phyloP scores from a whole-genome alignment of 2,888 invertebrate species.

The Acrobasis repandana region DNA sequence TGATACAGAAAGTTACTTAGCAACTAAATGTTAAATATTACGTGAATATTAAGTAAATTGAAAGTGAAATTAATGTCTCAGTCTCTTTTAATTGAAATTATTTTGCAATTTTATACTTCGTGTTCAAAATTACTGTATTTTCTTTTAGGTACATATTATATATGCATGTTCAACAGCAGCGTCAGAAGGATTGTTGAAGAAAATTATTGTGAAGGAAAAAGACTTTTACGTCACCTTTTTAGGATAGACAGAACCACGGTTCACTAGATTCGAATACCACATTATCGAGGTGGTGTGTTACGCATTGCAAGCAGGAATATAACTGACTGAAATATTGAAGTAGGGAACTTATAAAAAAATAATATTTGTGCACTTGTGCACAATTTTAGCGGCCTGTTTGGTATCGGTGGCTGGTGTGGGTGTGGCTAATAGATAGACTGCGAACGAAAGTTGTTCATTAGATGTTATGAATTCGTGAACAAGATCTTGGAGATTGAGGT shows the following conservation, averaged over 20 bases:
- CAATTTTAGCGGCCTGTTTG: slow-evolving; percentile 53
- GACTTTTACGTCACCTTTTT: too few relatives aligned
- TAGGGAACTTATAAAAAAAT: too few relatives aligned
- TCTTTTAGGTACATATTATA: too few relatives aligned
- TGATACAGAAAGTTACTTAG: slow-evolving; percentile 18
- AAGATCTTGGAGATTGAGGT: slow-evolving; percentile 35
- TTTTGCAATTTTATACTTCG: background rate
- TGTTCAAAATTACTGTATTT: background rate
- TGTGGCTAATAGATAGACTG: slow-evolving; percentile 67
- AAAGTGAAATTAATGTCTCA: background rate
- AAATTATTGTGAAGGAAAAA: too few relatives aligned
- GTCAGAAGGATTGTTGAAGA: too few relatives aligned
- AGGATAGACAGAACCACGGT: too few relatives aligned
- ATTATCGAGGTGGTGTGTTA: too few relatives aligned
- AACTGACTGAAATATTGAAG: too few relatives aligned
- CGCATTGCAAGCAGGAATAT: too few relatives aligned
- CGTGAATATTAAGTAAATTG: slow-evolving; percentile 12
- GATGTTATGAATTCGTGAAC: slow-evolving; percentile 72
- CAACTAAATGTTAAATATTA: slow-evolving; percentile 13
- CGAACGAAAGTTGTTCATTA: slow-evolving; percentile 73
- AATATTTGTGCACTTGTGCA: slow-evolving; percentile 31
- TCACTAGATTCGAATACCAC: too few relatives aligned
- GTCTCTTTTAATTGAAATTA: background rate
- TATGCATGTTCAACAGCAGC: too few relatives aligned
- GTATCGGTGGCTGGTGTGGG: slow-evolving; percentile 66